Percentiles rank a stretch among this genome's conserved stretches.
Conservation (phyloP, 1,140 invertebrate genomes). For the Ptiloglossa arizonensis region DNA sequence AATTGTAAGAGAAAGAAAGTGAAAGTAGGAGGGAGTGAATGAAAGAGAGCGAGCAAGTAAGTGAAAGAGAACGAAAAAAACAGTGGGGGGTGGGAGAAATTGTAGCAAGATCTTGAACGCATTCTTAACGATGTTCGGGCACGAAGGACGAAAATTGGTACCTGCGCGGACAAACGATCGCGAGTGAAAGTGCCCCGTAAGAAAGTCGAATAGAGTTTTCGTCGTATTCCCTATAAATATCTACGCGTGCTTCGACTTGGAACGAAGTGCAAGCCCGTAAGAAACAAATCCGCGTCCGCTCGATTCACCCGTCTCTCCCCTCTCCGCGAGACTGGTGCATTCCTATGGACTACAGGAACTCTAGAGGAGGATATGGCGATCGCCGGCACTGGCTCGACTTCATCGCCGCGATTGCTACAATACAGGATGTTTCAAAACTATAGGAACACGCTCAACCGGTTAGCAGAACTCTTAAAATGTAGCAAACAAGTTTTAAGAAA, state of each 20-base stretch:
- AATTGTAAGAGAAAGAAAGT: constrained; percentile 20
- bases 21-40: constrained; percentile 30
- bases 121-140: constrained; percentile 25
- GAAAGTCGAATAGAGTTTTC: constrained; percentile 46
- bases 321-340: constrained; percentile 22
- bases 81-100: not conserved
- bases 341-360: constrained; percentile 32
- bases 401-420: not conserved
- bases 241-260: constrained; percentile 36
- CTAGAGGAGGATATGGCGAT: constrained; percentile 30
- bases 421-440: not conserved
- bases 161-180: not conserved
- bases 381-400: constrained; percentile 4
- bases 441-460: no score
- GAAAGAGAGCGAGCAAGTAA: constrained; percentile 2
- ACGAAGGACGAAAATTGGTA: constrained; percentile 47
- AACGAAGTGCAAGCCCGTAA: constrained; percentile 43
- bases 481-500: no score
- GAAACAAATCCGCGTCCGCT: constrained; percentile 40
- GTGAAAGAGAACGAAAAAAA: constrained; percentile 13
- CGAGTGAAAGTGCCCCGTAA: constrained; percentile 43
- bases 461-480: no score
- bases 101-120: constrained; percentile 24
- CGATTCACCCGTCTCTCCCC: constrained; percentile 2
- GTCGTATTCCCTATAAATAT: constrained; percentile 24